phyloP scores from a whole-genome alignment of 2,888 invertebrate species.

The Dasysyrphus albostriatus region DNA sequence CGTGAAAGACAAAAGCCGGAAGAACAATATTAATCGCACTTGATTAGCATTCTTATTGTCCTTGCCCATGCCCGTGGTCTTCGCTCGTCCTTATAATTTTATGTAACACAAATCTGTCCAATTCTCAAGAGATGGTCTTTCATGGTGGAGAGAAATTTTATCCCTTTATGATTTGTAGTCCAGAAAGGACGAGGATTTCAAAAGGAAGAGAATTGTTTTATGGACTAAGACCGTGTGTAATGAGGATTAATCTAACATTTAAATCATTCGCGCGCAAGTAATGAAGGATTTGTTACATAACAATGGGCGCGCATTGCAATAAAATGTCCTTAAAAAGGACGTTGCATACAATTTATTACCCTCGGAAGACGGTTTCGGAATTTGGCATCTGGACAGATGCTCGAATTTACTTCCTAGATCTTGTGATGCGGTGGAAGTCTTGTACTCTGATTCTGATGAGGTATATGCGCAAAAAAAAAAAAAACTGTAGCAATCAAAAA shows the following conservation, averaged over 20 bases:
- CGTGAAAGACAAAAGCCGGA: constrained; percentile 43
- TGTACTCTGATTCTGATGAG: constrained; percentile 61
- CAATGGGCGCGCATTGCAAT: constrained; percentile 55
- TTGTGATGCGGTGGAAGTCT: background rate
- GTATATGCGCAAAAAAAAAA: constrained; percentile 8
- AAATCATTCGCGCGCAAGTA: constrained; percentile 61
- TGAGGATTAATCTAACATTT: constrained; percentile 66
- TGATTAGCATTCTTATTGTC: constrained; percentile 75
- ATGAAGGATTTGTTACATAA: constrained; percentile 66
- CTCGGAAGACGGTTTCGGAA: background rate
- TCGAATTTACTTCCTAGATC: constrained; percentile 35
- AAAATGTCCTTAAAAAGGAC: constrained; percentile 57
- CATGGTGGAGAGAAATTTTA: constrained; percentile 31
- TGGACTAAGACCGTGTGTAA: constrained; percentile 64
- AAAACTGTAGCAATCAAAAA: constrained; percentile 60
- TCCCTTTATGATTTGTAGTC: constrained; percentile 32
- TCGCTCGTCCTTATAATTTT: constrained; percentile 21
- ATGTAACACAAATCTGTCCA: constrained; percentile 54
- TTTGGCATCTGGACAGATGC: constrained; percentile 55
- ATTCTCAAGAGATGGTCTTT: constrained; percentile 4
- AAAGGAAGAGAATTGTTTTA: constrained; percentile 46
- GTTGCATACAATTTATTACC: constrained; percentile 59
- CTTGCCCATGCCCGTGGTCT: constrained; percentile 14
- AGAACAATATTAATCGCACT: constrained; percentile 73
- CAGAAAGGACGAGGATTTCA: background rate